Evolutionary conservation across 2,113 vertebrate species (phyloP).

Genomic region (Parotia lawesii): DNA sequence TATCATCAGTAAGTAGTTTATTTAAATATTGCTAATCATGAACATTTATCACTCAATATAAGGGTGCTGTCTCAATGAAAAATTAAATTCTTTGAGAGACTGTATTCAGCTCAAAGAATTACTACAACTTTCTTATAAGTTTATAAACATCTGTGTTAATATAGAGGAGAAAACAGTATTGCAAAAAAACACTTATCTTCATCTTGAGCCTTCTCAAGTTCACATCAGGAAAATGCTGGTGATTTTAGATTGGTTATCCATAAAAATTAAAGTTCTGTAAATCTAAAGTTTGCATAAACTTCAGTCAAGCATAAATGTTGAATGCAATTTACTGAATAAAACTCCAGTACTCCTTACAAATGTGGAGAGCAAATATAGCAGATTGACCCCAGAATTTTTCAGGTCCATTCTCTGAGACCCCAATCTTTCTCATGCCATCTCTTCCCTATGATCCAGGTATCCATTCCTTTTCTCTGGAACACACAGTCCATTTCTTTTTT

Average conservation of each 20-base stretch:
- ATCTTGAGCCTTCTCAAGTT: background rate
- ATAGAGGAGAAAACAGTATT: background rate
- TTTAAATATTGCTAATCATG: conserved; percentile 42
- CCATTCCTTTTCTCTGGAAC: background rate
- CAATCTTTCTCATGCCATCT: background rate
- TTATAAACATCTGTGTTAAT: background rate
- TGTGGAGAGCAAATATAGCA: background rate
- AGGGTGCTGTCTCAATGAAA: conserved; percentile 7
- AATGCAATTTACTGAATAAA: background rate
- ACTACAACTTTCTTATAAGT: background rate
- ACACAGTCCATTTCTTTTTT: background rate
- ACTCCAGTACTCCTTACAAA: background rate
- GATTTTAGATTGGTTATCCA: background rate
- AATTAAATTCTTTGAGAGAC: conserved; percentile 28
- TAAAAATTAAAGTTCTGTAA: background rate
- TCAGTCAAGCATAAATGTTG: background rate
- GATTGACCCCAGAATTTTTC: background rate
- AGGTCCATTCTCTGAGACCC: background rate
- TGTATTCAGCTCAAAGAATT: background rate
- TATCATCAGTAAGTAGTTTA: conserved; percentile 48
- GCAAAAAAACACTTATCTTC: background rate
- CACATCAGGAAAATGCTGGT: background rate
- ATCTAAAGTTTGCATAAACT: background rate
- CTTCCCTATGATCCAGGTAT: background rate
- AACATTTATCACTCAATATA: conserved; percentile 45